Percentiles rank a stretch among this genome's conserved stretches.
Evolutionary conservation across 2,888 invertebrate genomes (phyloP).

Genomic region (Pammene fasciana): DNA sequence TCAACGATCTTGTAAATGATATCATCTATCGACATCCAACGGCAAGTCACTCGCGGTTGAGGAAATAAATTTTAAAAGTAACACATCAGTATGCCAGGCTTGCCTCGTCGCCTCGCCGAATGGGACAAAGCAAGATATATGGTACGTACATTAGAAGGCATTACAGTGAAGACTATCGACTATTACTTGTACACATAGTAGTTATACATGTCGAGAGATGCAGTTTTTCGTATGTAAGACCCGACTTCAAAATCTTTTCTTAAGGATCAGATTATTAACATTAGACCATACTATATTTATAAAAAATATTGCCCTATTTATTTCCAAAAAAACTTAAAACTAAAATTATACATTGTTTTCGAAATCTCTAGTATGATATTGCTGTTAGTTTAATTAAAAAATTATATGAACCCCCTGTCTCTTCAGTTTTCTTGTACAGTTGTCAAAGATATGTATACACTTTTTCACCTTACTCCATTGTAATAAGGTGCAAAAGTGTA

Average conservation of each 20-base stretch:
- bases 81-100: conserved; percentile 77
- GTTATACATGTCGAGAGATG: conserved; percentile 24
- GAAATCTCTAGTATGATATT: too few species aligned
- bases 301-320: too few species aligned
- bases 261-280: too few species aligned
- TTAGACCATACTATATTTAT: too few species aligned
- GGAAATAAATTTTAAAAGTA: conserved; percentile 79
- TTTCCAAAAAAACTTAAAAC: too few species aligned
- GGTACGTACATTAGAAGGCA: conserved; percentile 62
- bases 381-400: too few species aligned
- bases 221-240: conserved; percentile 3
- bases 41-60: conserved; percentile 48
- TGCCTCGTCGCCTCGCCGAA: conserved; percentile 69
- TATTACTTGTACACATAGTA: conserved; percentile 25
- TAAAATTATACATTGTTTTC: too few species aligned
- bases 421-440: too few species aligned
- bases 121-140: conserved; percentile 79
- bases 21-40: conserved; percentile 4
- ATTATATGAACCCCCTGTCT: too few species aligned
- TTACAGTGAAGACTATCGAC: conserved; percentile 54
- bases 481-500: too few species aligned
- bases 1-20: background rate
- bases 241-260: background rate
- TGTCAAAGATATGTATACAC: too few species aligned
- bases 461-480: too few species aligned